Evolutionary conservation across 2,113 vertebrate genomes (phyloP).

Genomic region (Alethe castanea): DNA sequence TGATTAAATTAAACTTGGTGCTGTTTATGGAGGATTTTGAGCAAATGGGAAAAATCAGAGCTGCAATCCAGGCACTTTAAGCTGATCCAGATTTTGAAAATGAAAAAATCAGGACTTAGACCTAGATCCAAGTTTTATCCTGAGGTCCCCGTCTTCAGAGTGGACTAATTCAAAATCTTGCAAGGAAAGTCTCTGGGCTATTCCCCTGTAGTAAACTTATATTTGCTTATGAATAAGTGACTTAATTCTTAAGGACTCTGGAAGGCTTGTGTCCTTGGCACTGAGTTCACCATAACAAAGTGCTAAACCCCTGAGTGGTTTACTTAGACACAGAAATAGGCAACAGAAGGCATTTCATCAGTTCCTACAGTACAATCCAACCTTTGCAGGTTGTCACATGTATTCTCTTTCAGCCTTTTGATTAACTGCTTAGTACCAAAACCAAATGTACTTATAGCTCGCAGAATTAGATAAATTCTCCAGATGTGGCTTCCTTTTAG

Average conservation of each 20-base stretch:
- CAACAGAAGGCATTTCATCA: not conserved
- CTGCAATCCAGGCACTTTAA: not conserved
- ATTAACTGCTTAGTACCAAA: constrained; percentile 54
- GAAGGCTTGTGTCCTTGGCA: not conserved
- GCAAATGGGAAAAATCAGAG: constrained; percentile 6
- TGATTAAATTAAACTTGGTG: constrained; percentile 29
- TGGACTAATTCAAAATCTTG: not conserved
- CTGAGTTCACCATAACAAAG: not conserved
- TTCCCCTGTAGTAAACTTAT: not conserved
- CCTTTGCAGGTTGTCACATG: constrained; percentile 52
- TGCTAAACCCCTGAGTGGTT: not conserved
- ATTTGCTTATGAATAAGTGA: not conserved
- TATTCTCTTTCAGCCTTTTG: constrained; percentile 26
- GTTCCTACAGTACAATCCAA: not conserved
- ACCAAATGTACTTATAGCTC: constrained; percentile 31
- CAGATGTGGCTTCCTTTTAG: constrained; percentile 54
- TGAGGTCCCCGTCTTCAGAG: not conserved
- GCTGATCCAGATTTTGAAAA: not conserved
- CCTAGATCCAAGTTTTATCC: not conserved
- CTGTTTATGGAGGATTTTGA: constrained; percentile 21
- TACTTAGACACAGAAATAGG: not conserved
- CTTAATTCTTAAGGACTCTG: not conserved
- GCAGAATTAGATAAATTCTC: constrained; percentile 50
- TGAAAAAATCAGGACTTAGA: not conserved
- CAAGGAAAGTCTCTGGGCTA: not conserved